These are phyloP conservation scores for Girardinichthys multiradiatus DNA, from an alignment of 2,113 vertebrate genomes.

Conservation along the genomic window DNA sequence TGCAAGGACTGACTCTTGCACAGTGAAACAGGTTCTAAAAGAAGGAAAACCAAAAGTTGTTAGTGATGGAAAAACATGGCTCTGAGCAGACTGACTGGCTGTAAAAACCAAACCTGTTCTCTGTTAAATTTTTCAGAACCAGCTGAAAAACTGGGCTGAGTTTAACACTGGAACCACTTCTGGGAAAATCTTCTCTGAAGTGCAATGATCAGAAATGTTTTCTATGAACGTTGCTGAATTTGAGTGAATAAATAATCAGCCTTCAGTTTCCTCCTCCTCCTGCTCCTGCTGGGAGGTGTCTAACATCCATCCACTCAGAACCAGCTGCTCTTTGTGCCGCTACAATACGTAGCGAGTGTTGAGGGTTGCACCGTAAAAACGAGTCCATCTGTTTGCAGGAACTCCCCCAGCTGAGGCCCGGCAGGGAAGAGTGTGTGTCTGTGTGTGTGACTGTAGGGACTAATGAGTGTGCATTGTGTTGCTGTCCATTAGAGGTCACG, in stretches of 20 bases:
- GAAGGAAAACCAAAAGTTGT: too few relatives aligned
- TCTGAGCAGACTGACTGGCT: too few relatives aligned
- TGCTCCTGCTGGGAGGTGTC: conserved; percentile 7
- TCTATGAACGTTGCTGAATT: conserved; percentile 3
- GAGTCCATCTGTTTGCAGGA: conserved; percentile 58
- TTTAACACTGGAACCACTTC: too few relatives aligned
- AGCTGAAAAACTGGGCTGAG: too few relatives aligned
- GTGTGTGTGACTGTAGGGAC: not conserved
- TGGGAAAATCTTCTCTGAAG: too few relatives aligned
- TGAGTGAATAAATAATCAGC: conserved; percentile 16
- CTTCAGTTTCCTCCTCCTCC: not conserved
- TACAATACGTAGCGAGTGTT: conserved; percentile 17
- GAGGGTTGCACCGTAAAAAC: conserved; percentile 43
- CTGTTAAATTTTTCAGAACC: too few relatives aligned
- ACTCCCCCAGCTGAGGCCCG: conserved; percentile 51
- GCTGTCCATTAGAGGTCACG: conserved; percentile 19
- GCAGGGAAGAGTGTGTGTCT: not conserved
- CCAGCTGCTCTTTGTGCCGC: conserved; percentile 61
- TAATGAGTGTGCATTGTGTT: conserved; percentile 31
- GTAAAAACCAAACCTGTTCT: too few relatives aligned
- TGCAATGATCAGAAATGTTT: not conserved
- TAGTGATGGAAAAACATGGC: too few relatives aligned
- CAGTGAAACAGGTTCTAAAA: too few relatives aligned
- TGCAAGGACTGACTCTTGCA: too few relatives aligned
- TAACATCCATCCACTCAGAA: conserved; percentile 39